Percentiles rank a stretch among this genome's conserved stretches.
These are phyloP conservation scores for Falco peregrinus DNA, from an alignment of 2,797 vertebrate genomes.

Conservation along the genomic window DNA sequence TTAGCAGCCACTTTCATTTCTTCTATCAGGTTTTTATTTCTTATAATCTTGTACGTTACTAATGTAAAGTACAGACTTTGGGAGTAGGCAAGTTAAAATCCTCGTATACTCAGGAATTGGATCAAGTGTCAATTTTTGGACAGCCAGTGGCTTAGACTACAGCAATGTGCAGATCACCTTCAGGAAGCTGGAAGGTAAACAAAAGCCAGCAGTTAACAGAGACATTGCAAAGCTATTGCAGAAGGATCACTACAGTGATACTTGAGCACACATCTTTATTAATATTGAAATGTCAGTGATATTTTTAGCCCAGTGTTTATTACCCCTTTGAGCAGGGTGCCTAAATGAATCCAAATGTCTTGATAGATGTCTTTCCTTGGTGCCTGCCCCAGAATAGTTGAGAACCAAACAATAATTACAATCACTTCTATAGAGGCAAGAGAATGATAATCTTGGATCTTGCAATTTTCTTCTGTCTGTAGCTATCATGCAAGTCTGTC, in stretches of 20 bases:
- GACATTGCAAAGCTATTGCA: neutral
- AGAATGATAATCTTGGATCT: conserved; percentile 55
- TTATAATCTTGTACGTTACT: neutral
- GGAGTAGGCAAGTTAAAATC: neutral
- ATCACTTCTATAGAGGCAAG: conserved; percentile 41
- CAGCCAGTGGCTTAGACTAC: neutral
- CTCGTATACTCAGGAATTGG: fast-evolving
- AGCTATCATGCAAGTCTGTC: conserved; percentile 38
- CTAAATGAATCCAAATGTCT: conserved; percentile 52
- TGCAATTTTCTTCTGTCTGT: conserved; percentile 63
- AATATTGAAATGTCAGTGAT: conserved; percentile 44
- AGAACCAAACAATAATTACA: conserved; percentile 66
- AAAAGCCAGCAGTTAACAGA: neutral
- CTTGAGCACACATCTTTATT: conserved; percentile 38
- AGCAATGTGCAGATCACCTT: neutral
- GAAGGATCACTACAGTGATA: conserved; percentile 23
- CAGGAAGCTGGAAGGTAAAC: neutral
- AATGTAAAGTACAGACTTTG: neutral
- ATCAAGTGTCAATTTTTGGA: neutral
- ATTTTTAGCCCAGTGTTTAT: conserved; percentile 46
- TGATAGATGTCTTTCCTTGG: conserved; percentile 29
- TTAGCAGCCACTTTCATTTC: neutral
- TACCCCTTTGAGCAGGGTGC: conserved; percentile 26
- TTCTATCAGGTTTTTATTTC: neutral
- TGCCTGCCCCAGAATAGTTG: conserved; percentile 45